Evolutionary conservation across 2,113 vertebrate genomes (phyloP).

Genomic region (Dromiciops gliroides): DNA sequence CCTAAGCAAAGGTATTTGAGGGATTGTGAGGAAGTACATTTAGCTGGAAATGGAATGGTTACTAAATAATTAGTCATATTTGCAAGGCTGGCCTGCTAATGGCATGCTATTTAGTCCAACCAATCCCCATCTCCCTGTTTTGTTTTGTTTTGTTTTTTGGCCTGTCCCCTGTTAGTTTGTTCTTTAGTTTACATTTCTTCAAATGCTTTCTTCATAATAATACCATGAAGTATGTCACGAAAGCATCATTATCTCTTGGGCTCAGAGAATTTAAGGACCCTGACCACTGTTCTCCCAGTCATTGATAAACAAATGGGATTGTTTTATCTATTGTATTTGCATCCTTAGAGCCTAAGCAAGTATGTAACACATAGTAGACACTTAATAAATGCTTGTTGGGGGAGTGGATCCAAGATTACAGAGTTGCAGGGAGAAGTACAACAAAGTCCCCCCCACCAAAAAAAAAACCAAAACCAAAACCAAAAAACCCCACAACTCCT

Average conservation of each 20-base stretch:
- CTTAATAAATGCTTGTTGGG: neutral
- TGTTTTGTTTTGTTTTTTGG: too few species aligned
- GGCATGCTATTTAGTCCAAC: neutral
- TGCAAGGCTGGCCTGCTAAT: neutral
- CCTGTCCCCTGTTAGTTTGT: neutral
- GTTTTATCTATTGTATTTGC: neutral
- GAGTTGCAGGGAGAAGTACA: neutral
- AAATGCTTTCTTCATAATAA: neutral
- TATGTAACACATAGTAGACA: neutral
- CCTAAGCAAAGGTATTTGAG: neutral
- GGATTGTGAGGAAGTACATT: neutral
- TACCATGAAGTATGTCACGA: neutral
- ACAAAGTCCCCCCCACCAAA: neutral
- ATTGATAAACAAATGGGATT: neutral
- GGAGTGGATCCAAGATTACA: neutral
- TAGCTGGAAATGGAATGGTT: neutral
- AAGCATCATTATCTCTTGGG: neutral
- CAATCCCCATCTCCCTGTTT: neutral
- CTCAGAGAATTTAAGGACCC: neutral
- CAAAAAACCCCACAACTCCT: neutral
- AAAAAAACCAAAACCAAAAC: neutral
- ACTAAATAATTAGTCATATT: neutral
- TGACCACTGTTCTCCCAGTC: neutral
- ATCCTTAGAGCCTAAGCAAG: neutral
- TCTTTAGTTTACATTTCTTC: neutral